Evolutionary conservation across 2,888 invertebrate genomes (phyloP).

Genomic region (Sepioteuthis lessoniana): DNA sequence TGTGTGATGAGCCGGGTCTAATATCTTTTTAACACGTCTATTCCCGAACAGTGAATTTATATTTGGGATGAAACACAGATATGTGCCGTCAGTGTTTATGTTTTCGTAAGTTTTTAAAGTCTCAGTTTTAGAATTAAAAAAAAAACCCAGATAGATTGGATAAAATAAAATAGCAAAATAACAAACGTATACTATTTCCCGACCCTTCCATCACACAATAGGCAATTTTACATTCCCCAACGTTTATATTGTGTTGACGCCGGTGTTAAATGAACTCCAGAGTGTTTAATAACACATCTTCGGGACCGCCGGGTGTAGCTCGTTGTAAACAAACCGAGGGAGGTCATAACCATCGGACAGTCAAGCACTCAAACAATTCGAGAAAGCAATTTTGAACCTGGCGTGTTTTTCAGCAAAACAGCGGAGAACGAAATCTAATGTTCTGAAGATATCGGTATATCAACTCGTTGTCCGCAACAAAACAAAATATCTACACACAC

Average conservation of each 20-base stretch:
- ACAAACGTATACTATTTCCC: too few relatives aligned
- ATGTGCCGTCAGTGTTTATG: too few relatives aligned
- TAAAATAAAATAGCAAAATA: background rate
- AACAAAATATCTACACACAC: background rate
- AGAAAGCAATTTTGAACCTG: background rate
- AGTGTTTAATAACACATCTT: constrained; percentile 33
- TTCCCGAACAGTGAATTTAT: too few relatives aligned
- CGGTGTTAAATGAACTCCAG: background rate
- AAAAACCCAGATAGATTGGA: too few relatives aligned
- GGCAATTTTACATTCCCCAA: background rate
- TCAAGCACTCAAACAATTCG: background rate
- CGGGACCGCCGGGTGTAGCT: background rate
- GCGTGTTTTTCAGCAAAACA: background rate
- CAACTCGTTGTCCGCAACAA: background rate
- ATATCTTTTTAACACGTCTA: too few relatives aligned
- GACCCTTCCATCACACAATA: background rate
- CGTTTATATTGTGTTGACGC: background rate
- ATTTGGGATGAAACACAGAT: too few relatives aligned
- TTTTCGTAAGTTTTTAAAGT: background rate
- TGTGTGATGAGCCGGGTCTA: too few relatives aligned
- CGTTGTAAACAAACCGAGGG: background rate
- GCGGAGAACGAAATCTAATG: too few relatives aligned
- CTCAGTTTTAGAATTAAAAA: background rate
- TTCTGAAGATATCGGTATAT: background rate
- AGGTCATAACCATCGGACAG: background rate